phyloP scores from a whole-genome alignment of 2,797 vertebrate genomes.

The Heliangelus exortis region DNA sequence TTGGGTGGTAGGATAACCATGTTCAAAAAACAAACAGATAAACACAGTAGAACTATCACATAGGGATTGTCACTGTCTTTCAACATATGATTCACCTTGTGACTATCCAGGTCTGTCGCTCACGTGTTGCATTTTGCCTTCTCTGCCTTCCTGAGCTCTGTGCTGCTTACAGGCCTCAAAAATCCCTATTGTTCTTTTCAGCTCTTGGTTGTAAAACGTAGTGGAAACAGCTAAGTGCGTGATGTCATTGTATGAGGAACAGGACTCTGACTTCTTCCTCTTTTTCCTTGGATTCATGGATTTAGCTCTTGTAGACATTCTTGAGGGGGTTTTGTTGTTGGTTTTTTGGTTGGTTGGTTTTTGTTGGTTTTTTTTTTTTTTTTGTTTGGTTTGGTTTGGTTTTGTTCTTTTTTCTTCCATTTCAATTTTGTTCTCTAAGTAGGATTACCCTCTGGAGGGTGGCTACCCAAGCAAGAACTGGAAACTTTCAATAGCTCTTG shows the following conservation, averaged over 20 bases:
- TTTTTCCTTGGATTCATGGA: neutral
- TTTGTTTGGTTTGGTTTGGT: neutral
- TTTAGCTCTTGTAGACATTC: neutral
- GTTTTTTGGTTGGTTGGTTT: no score
- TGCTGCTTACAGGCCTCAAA: neutral
- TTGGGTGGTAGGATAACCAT: neutral
- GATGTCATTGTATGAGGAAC: neutral
- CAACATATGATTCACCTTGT: rapidly evolving
- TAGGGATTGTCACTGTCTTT: neutral
- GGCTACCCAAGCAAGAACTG: neutral
- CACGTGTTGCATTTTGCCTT: neutral
- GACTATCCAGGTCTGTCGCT: neutral
- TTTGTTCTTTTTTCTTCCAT: neutral
- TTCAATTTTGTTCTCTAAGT: neutral
- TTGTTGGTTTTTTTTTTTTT: no score
- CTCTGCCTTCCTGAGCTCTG: neutral
- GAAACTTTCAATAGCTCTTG: neutral
- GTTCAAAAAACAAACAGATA: neutral
- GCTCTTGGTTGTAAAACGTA: neutral
- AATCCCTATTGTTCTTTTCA: neutral
- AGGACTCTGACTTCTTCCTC: neutral
- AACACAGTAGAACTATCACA: neutral
- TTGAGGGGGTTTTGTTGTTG: no score
- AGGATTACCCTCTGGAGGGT: neutral
- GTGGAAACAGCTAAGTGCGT: neutral